Evolutionary conservation across 2,797 vertebrate genomes (phyloP), one percentile per base, ranked within the genome.

Genomic region (Knipowitschia caucasica): DNA sequence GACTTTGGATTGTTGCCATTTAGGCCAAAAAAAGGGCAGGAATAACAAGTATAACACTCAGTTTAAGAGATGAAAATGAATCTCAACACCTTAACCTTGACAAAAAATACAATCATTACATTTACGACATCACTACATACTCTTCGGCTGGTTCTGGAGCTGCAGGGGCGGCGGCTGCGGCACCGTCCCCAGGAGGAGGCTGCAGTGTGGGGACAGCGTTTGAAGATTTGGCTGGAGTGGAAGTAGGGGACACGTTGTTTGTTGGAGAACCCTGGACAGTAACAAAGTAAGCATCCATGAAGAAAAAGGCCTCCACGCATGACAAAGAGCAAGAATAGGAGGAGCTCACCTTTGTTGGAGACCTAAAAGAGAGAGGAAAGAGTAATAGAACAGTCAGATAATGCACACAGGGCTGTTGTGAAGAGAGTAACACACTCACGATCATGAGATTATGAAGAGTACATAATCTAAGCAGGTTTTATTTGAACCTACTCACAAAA

Each of bases 141-240:
- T 90, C 89, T 49, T 89, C 89, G 2, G 68, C 87, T 9, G 86
- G 89, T 57, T 90, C 92, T 27, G 93, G 85, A 21, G 94, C 84
- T 57, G 93, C 87, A 51, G 73, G 21, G 1, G 74, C 90, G 39
- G 93, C 39, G 5, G 93, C 84, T 0, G 90, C 86, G 36, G 90
- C 89, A 50, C 42, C 60, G 24, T 89, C 89, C 14, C 82, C 81
- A 2, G 88, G 89, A 23, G 87, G 90, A 24, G 88, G 89, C 84
- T 84, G 87, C 79, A 91, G 76, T 6, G 88, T 61, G 17, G 89
- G 88, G 39, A 95, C 92, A 1, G 92, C 92, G 50, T 94, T 93
- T 51, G 92, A 90, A 64, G 91, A 92, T 92, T 96, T 98, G 68
- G 95, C 93, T 53, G 97, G 97, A 80, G 96, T 98, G 45, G 95